Conservation (phyloP, 2,797 vertebrate genomes). For the Syncerus caffer region DNA sequence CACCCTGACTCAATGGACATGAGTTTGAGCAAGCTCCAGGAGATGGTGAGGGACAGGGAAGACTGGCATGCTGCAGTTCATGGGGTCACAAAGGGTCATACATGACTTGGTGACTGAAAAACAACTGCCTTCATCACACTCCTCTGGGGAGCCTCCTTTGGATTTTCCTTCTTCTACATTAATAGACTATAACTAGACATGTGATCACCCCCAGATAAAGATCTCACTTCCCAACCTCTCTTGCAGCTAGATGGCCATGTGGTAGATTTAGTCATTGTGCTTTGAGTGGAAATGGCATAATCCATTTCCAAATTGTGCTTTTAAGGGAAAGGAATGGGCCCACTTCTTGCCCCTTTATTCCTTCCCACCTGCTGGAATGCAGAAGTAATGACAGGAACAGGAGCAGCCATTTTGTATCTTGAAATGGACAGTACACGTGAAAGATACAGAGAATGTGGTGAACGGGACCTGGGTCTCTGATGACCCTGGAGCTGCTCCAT, state of each 20-base stretch:
- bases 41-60: neutral
- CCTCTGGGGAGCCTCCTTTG: neutral
- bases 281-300: neutral
- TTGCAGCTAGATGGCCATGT: neutral
- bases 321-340: neutral
- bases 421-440: neutral
- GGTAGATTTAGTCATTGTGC: neutral
- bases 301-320: neutral
- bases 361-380: neutral
- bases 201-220: neutral
- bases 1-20: neutral
- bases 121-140: neutral
- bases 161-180: neutral
- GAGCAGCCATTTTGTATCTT: neutral
- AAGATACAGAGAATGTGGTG: neutral
- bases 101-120: neutral
- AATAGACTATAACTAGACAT: neutral
- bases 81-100: neutral
- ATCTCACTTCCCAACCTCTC: neutral
- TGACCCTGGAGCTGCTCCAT: neutral
- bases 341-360: neutral
- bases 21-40: neutral
- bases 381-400: neutral
- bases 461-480: neutral
- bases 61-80: neutral